A percentile compares a stretch with the other conserved stretches of the same genome.
Conservation (phyloP, 2,797 vertebrate species). For the Garrulus glandarius region DNA sequence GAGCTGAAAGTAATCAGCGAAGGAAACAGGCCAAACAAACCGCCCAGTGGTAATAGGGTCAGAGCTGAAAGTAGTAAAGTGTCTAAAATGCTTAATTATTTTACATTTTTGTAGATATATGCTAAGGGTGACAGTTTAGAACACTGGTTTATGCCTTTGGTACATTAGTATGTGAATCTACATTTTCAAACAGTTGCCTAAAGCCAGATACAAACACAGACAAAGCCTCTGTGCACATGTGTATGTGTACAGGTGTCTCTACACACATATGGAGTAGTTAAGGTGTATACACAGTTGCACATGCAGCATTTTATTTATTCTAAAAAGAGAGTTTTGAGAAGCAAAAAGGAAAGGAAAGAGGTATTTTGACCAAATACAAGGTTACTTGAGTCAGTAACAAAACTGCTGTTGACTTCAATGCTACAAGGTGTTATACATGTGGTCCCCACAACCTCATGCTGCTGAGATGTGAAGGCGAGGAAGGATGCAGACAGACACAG, state of each 20-base stretch:
- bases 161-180: neutral
- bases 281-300: neutral
- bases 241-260: neutral
- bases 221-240: neutral
- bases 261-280: fast-evolving
- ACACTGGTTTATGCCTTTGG: neutral
- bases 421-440: fast-evolving
- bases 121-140: neutral
- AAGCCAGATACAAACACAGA: neutral
- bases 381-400: neutral
- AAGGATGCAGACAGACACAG: neutral
- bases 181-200: neutral
- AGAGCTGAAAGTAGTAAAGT: neutral
- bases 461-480: neutral
- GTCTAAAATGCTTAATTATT: neutral
- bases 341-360: neutral
- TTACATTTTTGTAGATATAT: neutral
- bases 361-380: neutral
- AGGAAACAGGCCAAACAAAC: conserved; percentile 39
- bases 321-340: neutral
- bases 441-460: fast-evolving
- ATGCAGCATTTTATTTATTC: neutral
- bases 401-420: neutral
- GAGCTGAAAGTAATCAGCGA: neutral
- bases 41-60: neutral